Percentiles rank a stretch among this genome's conserved stretches.
These are phyloP conservation scores for Pogona vitticeps DNA, from an alignment of 2,113 vertebrate species.

Conservation along the genomic window DNA sequence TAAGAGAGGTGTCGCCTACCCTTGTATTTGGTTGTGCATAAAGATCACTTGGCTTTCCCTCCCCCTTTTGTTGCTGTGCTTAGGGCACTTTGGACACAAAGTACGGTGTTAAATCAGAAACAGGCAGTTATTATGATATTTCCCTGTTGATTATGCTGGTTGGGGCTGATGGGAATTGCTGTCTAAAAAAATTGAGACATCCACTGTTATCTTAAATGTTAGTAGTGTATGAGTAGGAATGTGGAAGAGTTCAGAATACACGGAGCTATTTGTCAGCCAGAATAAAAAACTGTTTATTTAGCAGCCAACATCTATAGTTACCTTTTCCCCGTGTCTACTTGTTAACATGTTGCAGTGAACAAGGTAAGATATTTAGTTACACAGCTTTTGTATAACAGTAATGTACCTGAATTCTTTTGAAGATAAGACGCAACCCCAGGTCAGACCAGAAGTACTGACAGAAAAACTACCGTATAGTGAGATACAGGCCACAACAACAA, in stretches of 20 bases:
- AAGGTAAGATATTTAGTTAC: not conserved
- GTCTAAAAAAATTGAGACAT: too few species aligned
- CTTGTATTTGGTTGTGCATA: too few species aligned
- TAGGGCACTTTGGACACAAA: too few species aligned
- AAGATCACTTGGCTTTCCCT: too few species aligned
- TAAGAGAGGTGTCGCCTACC: too few species aligned
- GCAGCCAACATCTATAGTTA: not conserved
- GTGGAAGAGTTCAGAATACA: not conserved
- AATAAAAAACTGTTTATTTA: not conserved
- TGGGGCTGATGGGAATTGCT: too few species aligned
- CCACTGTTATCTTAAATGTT: not conserved
- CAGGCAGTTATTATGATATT: too few species aligned
- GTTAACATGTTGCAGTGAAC: not conserved
- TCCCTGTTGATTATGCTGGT: too few species aligned
- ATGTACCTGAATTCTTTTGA: not conserved
- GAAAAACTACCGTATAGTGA: conserved; percentile 64
- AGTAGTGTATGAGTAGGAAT: not conserved
- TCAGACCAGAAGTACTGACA: not conserved
- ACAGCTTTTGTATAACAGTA: conserved; percentile 19
- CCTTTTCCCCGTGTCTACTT: not conserved
- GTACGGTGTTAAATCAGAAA: too few species aligned
- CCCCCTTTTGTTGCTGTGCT: too few species aligned
- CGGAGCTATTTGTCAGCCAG: not conserved
- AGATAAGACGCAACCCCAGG: conserved; percentile 65
- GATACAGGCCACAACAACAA: conserved; percentile 69